phyloP scores from a whole-genome alignment of 2,113 vertebrate species.

The Tauraco erythrolophus region DNA sequence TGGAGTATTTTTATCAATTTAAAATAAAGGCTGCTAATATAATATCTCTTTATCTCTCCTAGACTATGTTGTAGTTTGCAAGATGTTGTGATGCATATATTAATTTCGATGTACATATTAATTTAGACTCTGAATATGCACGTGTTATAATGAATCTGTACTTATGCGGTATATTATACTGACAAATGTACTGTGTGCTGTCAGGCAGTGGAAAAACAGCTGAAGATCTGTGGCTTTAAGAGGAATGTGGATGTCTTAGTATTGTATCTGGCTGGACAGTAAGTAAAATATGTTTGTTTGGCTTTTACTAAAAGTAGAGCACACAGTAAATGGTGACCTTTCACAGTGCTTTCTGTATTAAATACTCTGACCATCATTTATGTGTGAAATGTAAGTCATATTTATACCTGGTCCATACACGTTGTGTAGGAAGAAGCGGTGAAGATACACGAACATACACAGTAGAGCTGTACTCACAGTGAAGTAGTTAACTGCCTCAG shows the following conservation, averaged over 20 bases:
- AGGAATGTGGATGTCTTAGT: constrained; percentile 70
- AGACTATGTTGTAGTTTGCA: not conserved
- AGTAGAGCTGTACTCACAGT: not conserved
- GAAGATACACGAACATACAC: not conserved
- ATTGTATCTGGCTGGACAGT: constrained; percentile 78
- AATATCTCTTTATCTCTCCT: constrained; percentile 16
- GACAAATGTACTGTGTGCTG: constrained; percentile 66
- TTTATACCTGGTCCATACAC: not conserved
- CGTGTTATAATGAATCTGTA: not conserved
- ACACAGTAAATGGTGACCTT: not conserved
- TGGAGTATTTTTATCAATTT: constrained; percentile 38
- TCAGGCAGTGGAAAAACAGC: constrained; percentile 77
- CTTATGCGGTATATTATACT: not conserved
- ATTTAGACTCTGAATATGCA: not conserved
- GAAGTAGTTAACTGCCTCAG: not conserved
- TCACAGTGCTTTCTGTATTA: not conserved
- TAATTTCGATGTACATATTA: constrained; percentile 24
- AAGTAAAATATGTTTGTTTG: constrained; percentile 51
- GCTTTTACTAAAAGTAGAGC: not conserved
- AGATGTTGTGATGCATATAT: constrained; percentile 31
- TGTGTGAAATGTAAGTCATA: not conserved
- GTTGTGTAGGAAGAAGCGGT: not conserved
- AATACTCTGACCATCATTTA: not conserved
- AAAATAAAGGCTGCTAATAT: not conserved
- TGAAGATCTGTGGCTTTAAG: constrained; percentile 75